phyloP scores from a whole-genome alignment of 1,140 invertebrate genomes.

The Hylaeus anthracinus region DNA sequence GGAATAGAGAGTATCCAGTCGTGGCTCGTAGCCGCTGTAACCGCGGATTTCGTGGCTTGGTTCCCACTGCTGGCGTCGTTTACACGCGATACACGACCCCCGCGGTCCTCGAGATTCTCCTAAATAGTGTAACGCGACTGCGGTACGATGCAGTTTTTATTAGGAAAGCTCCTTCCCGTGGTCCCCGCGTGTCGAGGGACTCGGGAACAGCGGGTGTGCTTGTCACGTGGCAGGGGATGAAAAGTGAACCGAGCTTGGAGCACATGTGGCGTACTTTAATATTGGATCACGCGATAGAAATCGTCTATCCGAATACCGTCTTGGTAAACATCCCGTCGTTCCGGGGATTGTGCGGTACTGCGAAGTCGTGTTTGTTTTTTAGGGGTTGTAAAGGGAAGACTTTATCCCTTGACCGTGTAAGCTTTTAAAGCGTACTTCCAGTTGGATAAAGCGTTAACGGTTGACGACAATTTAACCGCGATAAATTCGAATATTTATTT shows the following conservation, averaged over 20 bases:
- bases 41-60: constrained; percentile 48
- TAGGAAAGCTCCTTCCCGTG: neutral
- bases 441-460: no score
- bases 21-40: constrained; percentile 1
- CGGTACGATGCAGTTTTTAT: constrained; percentile 42
- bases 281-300: neutral
- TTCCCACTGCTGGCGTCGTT: constrained; percentile 10
- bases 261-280: constrained; percentile 7
- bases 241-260: neutral
- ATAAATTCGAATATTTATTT: no score
- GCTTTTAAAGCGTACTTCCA: no score
- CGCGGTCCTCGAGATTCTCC: neutral
- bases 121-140: constrained; percentile 15
- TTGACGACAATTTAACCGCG: no score
- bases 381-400: neutral
- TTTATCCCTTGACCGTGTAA: neutral
- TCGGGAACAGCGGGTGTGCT: neutral
- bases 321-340: neutral
- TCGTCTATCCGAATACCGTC: neutral
- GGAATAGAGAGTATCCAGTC: constrained; percentile 14
- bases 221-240: neutral
- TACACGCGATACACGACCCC: constrained; percentile 37
- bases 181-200: neutral
- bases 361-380: neutral
- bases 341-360: neutral